These are phyloP conservation scores for Pseudorectes ferrugineus DNA, from an alignment of 2,113 vertebrate genomes.

Conservation along the genomic window DNA sequence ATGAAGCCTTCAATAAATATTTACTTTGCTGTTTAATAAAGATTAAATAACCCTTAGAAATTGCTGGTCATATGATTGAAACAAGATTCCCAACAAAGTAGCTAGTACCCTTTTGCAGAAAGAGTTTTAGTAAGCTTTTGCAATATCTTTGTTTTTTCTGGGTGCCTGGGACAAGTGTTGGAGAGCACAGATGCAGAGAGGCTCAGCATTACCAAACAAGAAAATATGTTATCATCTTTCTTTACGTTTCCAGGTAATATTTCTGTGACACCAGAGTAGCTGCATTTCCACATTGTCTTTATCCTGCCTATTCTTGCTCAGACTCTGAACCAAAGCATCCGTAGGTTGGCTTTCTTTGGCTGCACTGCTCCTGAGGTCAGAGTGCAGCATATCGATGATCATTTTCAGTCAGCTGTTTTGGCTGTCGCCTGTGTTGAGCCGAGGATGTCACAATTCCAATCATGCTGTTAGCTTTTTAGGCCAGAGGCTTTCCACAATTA, in stretches of 20 bases:
- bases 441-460: not conserved
- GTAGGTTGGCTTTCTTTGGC: not conserved
- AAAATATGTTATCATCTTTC: not conserved
- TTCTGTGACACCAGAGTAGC: not conserved
- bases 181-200: not conserved
- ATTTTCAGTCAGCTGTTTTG: not conserved
- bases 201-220: not conserved
- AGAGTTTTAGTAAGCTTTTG: not conserved
- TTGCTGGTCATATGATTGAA: not conserved
- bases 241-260: not conserved
- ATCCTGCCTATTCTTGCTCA: not conserved
- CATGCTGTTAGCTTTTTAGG: not conserved
- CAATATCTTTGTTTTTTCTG: not conserved
- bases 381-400: not conserved
- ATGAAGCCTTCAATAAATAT: not conserved
- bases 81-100: not conserved
- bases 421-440: not conserved
- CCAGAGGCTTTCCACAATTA: not conserved
- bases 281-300: not conserved
- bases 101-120: not conserved
- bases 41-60: not conserved
- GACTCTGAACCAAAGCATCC: not conserved
- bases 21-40: not conserved
- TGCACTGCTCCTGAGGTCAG: not conserved
- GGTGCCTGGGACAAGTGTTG: not conserved